phyloP scores from a whole-genome alignment of 2,797 vertebrate species.

The Morelia viridis region DNA sequence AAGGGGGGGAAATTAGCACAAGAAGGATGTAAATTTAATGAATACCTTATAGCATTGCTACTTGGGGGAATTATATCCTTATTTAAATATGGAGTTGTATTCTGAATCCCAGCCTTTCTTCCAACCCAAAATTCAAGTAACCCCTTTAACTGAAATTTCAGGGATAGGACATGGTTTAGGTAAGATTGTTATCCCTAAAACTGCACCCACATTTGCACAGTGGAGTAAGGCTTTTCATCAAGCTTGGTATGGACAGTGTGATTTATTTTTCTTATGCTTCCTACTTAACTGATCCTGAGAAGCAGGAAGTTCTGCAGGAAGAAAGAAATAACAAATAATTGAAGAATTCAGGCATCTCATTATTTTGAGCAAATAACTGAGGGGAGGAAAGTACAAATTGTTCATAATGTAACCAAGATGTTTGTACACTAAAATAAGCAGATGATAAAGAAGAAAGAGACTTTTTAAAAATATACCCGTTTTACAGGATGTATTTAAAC shows the following conservation, averaged over 20 bases:
- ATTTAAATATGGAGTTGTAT: background rate
- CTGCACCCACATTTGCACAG: background rate
- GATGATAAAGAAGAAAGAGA: background rate
- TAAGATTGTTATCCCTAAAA: background rate
- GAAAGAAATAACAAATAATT: background rate
- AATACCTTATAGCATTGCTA: background rate
- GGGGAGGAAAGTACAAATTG: background rate
- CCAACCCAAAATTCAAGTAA: background rate
- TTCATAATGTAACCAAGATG: background rate
- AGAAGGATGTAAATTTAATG: background rate
- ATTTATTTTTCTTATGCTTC: background rate
- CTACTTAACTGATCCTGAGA: background rate
- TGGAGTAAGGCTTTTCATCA: background rate
- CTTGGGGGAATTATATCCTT: background rate
- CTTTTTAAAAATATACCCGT: background rate
- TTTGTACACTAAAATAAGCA: background rate
- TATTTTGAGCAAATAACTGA: background rate
- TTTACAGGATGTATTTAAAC: background rate
- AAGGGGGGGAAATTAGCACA: background rate
- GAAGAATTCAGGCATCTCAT: background rate
- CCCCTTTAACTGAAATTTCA: background rate
- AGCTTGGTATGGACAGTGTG: background rate
- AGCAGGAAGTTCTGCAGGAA: slow-evolving; percentile 1
- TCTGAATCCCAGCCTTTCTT: background rate
- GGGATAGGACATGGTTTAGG: background rate